Base-by-base conservation (phyloP, 2,888 invertebrate species). In the Ormyrus rosae region DNA sequence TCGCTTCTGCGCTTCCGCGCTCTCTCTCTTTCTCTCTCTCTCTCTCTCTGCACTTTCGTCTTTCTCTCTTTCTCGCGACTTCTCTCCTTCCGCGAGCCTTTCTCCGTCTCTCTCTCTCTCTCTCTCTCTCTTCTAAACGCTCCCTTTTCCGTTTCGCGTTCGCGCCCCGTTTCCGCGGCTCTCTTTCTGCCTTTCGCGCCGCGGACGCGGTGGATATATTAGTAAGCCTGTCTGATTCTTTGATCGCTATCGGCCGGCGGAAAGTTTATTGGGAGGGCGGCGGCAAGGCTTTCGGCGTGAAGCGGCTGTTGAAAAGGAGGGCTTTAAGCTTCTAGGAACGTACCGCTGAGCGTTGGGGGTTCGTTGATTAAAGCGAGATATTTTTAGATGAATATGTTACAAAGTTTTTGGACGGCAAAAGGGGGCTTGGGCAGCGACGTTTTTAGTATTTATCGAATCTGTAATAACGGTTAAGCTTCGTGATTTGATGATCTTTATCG, bases 221-320 rank as follows among this genome's bases (percentile, higher is more conserved):
- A 34, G 34, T 34, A 4, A 34, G 34, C 34, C 34, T 56, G n/a
- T 69, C 51, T 13, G 61, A 72, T 61, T 61, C 61, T 72, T 61
- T 56, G 34, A 13, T 7, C 50, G 13, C 51, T 34, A 34, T 34
- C 34, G 34, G 19, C 46, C 13, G 7, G 10, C 63, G 45, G 5
- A n/a, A 56, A 56, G 11, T 56, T 11, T 56, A 6, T 56, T 4
- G 34, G 4, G 34, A 19, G 34, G 34, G 34, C 13, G 34, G 34
- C 13, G 13, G 13, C 4, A 34, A 34, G 34, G 34, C 34, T 34
- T 34, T 34, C 34, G 34, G 34, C 34, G 34, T 34, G 34, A 4
- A 34, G 4, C 4, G 34, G 34, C 34, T 34, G 34, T 34, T 34
- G 34, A 34, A 34, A 4, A 4, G 34, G 34, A 34, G 34, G 4